phyloP scores from a whole-genome alignment of 2,888 invertebrate genomes.

The Tolmerus cingulatus region DNA sequence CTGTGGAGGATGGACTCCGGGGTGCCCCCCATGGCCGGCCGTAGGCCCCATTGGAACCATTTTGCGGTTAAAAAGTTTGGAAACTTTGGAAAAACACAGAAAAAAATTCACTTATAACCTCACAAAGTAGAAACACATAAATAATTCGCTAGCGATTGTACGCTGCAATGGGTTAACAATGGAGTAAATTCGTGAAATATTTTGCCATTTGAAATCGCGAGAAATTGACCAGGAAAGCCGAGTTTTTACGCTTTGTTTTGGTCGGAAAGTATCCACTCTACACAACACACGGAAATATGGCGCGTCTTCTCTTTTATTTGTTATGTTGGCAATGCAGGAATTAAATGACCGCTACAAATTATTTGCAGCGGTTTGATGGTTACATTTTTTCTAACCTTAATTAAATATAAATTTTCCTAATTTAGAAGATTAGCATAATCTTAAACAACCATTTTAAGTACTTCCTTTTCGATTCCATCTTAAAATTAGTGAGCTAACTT shows the following conservation, averaged over 20 bases:
- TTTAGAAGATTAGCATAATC: too few relatives aligned
- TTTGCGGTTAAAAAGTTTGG: constrained; percentile 32
- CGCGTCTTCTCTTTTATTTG: constrained; percentile 27
- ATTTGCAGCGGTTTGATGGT: not conserved
- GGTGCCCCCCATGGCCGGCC: constrained; percentile 65
- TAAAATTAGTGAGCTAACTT: too few relatives aligned
- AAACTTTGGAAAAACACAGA: not conserved
- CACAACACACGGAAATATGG: constrained; percentile 35
- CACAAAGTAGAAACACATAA: not conserved
- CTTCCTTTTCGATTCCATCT: too few relatives aligned
- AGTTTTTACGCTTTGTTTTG: not conserved
- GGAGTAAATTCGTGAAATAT: not conserved
- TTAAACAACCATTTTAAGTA: not conserved
- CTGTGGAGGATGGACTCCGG: constrained; percentile 57
- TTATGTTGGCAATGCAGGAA: not conserved
- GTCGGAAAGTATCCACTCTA: not conserved
- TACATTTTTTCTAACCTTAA: too few relatives aligned
- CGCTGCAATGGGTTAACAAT: not conserved
- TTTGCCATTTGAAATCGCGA: not conserved
- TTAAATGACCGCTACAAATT: not conserved
- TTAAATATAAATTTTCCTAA: not conserved
- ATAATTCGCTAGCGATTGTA: not conserved
- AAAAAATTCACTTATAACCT: constrained; percentile 41
- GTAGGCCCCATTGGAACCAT: constrained; percentile 79
- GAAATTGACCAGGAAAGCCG: not conserved